Conservation (phyloP, 2,113 vertebrate genomes). For the Scomber colias region DNA sequence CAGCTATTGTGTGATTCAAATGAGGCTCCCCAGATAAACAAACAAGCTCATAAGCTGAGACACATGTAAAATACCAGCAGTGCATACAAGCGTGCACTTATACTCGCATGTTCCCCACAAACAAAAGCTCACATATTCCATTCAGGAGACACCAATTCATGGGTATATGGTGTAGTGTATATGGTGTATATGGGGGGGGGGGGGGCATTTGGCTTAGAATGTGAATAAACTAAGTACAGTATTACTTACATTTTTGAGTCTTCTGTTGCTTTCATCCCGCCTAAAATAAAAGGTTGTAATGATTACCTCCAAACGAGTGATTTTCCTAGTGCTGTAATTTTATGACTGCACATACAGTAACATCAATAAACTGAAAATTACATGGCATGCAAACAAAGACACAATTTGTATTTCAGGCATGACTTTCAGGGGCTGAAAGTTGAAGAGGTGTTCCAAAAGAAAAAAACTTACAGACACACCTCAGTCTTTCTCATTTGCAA, state of each 20-base stretch:
- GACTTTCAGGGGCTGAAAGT: not conserved
- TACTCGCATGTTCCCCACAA: slow-evolving; percentile 21
- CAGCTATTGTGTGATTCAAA: slow-evolving; percentile 65
- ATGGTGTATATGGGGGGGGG: not conserved
- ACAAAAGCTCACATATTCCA: not conserved
- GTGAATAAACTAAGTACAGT: not conserved
- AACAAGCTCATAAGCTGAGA: slow-evolving; percentile 1
- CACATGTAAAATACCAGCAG: slow-evolving; percentile 58
- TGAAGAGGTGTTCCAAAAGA: not conserved
- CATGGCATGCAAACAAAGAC: not conserved
- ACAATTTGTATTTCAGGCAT: no score
- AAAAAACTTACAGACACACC: slow-evolving; percentile 1
- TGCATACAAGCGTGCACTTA: slow-evolving; percentile 32
- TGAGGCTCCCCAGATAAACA: slow-evolving; percentile 54
- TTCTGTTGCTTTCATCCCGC: slow-evolving; percentile 91
- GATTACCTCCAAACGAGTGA: not conserved
- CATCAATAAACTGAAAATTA: not conserved
- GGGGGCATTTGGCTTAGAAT: not conserved
- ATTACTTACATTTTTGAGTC: slow-evolving; percentile 96
- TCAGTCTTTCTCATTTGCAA: slow-evolving; percentile 57
- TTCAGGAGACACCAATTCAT: not conserved
- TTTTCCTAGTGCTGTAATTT: not conserved
- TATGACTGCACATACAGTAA: no score
- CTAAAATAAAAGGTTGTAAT: slow-evolving; percentile 78
- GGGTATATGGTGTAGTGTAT: not conserved